These are phyloP conservation scores for Tyrannus savana DNA, from an alignment of 2,113 vertebrate genomes.

Conservation along the genomic window DNA sequence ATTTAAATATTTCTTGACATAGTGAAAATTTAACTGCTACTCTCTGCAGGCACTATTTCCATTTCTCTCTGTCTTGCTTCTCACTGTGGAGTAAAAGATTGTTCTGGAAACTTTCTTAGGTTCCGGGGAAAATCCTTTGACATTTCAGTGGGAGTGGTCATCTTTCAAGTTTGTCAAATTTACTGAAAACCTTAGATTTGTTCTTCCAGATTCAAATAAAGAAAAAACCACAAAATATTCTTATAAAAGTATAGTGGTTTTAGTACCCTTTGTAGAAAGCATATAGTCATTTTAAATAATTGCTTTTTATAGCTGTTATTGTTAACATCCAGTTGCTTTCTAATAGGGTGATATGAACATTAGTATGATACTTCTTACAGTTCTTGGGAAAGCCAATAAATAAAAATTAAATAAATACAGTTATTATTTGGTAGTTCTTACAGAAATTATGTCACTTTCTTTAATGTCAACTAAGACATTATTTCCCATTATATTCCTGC, in stretches of 20 bases:
- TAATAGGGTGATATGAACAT: background rate
- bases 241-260: background rate
- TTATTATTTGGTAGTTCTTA: background rate
- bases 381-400: background rate
- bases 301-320: background rate
- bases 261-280: background rate
- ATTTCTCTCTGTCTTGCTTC: background rate
- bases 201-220: background rate
- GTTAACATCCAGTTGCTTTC: background rate
- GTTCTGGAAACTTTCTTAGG: background rate
- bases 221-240: background rate
- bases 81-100: background rate
- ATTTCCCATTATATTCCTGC: background rate
- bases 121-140: background rate
- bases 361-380: background rate
- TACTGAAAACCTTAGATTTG: background rate
- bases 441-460: background rate
- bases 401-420: background rate
- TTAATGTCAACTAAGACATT: background rate
- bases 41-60: background rate
- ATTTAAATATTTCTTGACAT: background rate
- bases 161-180: background rate
- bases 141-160: fast-evolving
- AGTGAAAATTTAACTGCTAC: background rate
- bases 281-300: background rate